Evolutionary conservation across 2,113 vertebrate species (phyloP).

Genomic region (Planiliza haematocheilus): DNA sequence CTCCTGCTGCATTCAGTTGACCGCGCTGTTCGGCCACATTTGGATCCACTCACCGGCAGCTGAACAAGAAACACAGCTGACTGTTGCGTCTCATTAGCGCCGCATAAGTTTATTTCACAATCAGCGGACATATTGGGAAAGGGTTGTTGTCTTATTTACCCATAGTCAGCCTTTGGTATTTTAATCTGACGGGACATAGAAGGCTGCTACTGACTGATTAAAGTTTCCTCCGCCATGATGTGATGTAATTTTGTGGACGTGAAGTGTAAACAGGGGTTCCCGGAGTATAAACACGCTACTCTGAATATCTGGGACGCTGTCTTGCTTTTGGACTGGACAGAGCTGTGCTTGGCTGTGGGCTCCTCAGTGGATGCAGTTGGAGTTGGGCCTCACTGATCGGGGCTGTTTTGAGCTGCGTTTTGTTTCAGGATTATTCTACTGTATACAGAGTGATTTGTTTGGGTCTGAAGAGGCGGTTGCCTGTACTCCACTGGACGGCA

Average conservation of each 20-base stretch:
- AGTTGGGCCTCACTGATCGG: slow-evolving; percentile 30
- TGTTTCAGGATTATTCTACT: slow-evolving; percentile 22
- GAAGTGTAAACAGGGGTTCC: slow-evolving; percentile 64
- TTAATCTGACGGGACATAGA: slow-evolving; percentile 39
- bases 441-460: slow-evolving; percentile 60
- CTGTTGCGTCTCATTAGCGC: slow-evolving; percentile 45
- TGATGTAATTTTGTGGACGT: slow-evolving; percentile 70
- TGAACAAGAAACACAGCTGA: slow-evolving; percentile 54
- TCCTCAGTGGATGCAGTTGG: slow-evolving; percentile 44
- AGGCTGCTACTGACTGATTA: slow-evolving; percentile 61
- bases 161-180: slow-evolving; percentile 39
- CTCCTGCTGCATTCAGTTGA: slow-evolving; percentile 17
- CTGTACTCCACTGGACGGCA: not conserved
- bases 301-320: slow-evolving; percentile 61
- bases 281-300: slow-evolving; percentile 66
- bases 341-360: slow-evolving; percentile 49
- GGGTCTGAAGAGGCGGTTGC: slow-evolving; percentile 39
- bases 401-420: slow-evolving; percentile 20
- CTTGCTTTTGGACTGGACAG: slow-evolving; percentile 30
- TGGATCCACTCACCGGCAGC: slow-evolving; percentile 51
- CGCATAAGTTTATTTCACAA: slow-evolving; percentile 55
- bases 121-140: slow-evolving; percentile 25
- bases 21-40: slow-evolving; percentile 42
- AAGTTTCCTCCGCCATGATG: slow-evolving; percentile 51
- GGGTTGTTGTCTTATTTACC: slow-evolving; percentile 46